Conservation (phyloP, 2,888 invertebrate species). For the Dasysyrphus tricinctus region DNA sequence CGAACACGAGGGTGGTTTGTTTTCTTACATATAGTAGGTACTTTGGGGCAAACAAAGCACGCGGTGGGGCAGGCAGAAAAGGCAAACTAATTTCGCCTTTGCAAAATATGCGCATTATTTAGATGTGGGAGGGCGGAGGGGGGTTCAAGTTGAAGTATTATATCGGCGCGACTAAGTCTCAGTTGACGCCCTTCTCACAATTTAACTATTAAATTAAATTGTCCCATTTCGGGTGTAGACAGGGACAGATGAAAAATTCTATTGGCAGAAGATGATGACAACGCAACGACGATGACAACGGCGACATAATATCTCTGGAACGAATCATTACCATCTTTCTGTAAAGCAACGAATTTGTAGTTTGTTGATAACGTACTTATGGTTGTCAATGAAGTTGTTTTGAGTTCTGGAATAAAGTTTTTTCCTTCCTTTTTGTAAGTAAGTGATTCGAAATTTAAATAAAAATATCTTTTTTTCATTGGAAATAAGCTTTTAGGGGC, state of each 20-base stretch:
- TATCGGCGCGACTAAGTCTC: conserved; percentile 33
- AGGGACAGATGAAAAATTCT: conserved; percentile 27
- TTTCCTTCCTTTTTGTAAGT: neutral
- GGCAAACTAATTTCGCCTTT: conserved; percentile 19
- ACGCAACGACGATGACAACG: neutral
- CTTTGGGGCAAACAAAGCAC: no score
- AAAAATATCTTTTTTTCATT: neutral
- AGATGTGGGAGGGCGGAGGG: neutral
- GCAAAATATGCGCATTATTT: conserved; percentile 25
- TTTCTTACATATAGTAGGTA: neutral
- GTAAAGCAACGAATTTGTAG: neutral
- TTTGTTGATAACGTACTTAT: conserved; percentile 17
- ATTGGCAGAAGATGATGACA: conserved; percentile 24
- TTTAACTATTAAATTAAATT: conserved; percentile 64
- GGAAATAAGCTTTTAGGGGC: neutral
- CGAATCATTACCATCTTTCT: conserved; percentile 16
- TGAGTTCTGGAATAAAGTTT: neutral
- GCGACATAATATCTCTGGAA: neutral
- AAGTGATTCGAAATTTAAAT: neutral
- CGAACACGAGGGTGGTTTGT: conserved; percentile 8
- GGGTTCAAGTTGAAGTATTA: conserved; percentile 28
- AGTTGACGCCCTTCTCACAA: conserved; percentile 19
- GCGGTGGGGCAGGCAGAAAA: neutral
- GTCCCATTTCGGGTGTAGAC: conserved; percentile 1
- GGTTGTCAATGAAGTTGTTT: conserved; percentile 11